Evolutionary conservation across 1,140 invertebrate species (phyloP), one percentile per base, ranked within the genome.

Genomic region (Saccostrea glomerata): DNA sequence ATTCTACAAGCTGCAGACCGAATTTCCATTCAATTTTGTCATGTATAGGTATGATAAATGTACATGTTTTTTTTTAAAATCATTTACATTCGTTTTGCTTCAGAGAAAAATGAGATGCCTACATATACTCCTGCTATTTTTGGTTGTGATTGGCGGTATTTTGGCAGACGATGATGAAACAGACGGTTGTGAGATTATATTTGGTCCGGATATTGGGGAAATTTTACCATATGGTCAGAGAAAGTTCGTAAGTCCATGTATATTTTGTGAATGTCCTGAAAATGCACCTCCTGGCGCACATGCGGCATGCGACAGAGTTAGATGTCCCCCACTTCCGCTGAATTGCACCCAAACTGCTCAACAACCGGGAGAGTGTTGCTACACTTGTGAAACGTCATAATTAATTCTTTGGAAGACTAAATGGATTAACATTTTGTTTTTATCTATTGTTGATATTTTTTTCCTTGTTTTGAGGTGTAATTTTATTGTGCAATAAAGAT

Each of bases 181-280:
- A 3, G 70, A 77, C 25, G 70, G 70, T 30, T 77, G 70, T 30
- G 70, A 77, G 15, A 25, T 77, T 36, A 77, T 77, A 15, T 77
- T 77, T 30, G 70, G 70, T 77, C 70, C 70, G 3, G 30, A 77
- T 17, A 77, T 77, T 17, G 70, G 70, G 36, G 70, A 30, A 25
- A 30, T 36, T 2, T 30, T 77, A 2, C 70, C 70, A 13, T 30
- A 25, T 12, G 70, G 70, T 77, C 11, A 77, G 23, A 30, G 7
- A 77, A 15, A 30, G 30, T 77, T 77, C 70, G 13, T 77, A 1
- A 25, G 25, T 36, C 70, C 70, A 1, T 77, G 70, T 30, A 25
- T 77, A 77, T 77, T 40, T 30, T 77, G 70, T 12, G 70, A 77
- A 17, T 77, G 70, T 77, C 70, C 70, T 17, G 70, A 36, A 30